Evolutionary conservation across 2,113 vertebrate genomes (phyloP).

Genomic region (Odocoileus virginianus): DNA sequence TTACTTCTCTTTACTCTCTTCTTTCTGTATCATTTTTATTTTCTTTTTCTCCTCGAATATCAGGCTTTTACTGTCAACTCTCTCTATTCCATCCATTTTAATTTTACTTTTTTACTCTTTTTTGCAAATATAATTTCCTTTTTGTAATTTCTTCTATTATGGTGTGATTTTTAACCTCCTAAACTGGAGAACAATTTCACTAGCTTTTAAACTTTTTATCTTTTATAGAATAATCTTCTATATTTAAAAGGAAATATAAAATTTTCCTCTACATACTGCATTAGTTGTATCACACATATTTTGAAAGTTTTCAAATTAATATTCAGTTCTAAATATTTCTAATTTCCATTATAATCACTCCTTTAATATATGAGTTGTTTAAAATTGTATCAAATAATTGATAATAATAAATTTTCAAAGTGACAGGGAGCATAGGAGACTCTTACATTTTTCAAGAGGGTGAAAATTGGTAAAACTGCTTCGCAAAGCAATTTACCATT

Average conservation of each 20-base stretch:
- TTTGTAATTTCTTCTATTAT: neutral
- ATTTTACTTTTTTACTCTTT: neutral
- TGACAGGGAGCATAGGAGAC: no score
- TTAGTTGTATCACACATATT: neutral
- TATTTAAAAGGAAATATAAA: neutral
- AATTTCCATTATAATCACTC: neutral
- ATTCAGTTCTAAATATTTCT: neutral
- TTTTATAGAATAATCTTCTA: neutral
- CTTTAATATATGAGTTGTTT: neutral
- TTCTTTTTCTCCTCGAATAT: neutral
- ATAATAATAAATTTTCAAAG: no score
- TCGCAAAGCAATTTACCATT: neutral
- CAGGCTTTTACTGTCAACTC: neutral
- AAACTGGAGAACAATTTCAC: neutral
- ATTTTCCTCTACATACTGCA: neutral
- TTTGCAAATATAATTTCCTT: neutral
- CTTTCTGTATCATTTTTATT: neutral
- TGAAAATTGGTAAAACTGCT: neutral
- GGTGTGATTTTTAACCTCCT: neutral
- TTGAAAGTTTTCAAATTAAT: neutral
- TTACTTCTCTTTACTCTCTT: neutral
- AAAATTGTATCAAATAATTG: neutral
- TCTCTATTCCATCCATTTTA: neutral
- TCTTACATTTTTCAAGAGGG: no score
- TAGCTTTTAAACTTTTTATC: neutral